Evolutionary conservation across 1,140 invertebrate species (phyloP).

Genomic region (Drosophila ambigua): DNA sequence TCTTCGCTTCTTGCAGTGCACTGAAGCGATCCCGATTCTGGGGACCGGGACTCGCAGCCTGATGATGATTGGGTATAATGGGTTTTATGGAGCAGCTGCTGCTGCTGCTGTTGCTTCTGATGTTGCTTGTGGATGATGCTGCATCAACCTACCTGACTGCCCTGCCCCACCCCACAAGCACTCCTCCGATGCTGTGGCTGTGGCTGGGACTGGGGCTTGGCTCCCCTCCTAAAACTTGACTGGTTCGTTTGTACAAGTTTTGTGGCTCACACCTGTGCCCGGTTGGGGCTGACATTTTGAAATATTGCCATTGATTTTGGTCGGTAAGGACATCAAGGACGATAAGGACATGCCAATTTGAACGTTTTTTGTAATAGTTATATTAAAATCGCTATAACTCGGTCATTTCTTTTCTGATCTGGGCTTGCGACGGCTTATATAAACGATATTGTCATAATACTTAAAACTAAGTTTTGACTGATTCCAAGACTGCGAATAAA

Average conservation of each 20-base stretch:
- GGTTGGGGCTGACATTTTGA: conserved; percentile 72
- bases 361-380: too few relatives aligned
- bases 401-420: too few relatives aligned
- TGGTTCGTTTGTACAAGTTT: conserved; percentile 67
- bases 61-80: conserved; percentile 82
- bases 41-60: conserved; percentile 58
- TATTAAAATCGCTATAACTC: too few relatives aligned
- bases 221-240: conserved; percentile 23
- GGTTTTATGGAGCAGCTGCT: conserved; percentile 82
- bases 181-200: conserved; percentile 2
- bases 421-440: too few relatives aligned
- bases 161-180: neutral
- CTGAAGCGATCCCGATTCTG: conserved; percentile 53
- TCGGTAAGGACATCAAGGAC: conserved; percentile 6
- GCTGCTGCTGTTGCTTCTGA: conserved; percentile 43
- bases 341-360: too few relatives aligned
- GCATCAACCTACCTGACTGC: conserved; percentile 9
- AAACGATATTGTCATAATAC: too few relatives aligned
- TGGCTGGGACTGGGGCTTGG: too few relatives aligned
- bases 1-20: conserved; percentile 16
- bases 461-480: too few relatives aligned
- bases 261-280: conserved; percentile 80
- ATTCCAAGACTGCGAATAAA: too few relatives aligned
- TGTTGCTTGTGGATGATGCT: conserved; percentile 42
- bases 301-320: conserved; percentile 79